A percentile compares a stretch with the other conserved stretches of the same genome.
Evolutionary conservation across 2,888 invertebrate genomes (phyloP).

Genomic region (Congeria kusceri): DNA sequence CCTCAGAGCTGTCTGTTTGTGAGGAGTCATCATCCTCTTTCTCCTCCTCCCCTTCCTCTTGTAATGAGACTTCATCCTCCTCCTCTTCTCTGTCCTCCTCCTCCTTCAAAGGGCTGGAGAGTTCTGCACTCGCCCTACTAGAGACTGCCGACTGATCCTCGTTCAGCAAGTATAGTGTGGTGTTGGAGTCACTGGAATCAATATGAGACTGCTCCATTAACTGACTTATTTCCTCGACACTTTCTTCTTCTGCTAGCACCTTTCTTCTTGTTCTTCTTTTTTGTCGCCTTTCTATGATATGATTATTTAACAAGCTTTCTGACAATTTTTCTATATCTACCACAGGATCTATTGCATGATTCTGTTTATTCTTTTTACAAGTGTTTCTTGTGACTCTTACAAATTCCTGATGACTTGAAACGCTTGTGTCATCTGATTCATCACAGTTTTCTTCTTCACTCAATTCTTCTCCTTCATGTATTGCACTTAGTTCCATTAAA

Average conservation of each 20-base stretch:
- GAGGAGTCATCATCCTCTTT: not conserved
- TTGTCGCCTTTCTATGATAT: slow-evolving; percentile 18
- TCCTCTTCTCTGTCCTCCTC: slow-evolving; percentile 1
- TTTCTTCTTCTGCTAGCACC: not conserved
- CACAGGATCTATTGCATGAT: not conserved
- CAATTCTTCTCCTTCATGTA: slow-evolving; percentile 41
- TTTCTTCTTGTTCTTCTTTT: slow-evolving; percentile 13
- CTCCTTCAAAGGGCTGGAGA: not conserved
- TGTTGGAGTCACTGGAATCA: slow-evolving; percentile 28
- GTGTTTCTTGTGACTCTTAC: slow-evolving; percentile 8
- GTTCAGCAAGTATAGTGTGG: slow-evolving; percentile 43
- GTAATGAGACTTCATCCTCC: too few relatives aligned
- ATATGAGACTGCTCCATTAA: slow-evolving; percentile 4
- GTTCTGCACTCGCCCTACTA: not conserved
- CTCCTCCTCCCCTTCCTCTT: slow-evolving; percentile 7
- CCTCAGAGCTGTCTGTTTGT: slow-evolving; percentile 10
- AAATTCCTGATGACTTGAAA: slow-evolving; percentile 9
- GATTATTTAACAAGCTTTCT: slow-evolving; percentile 35
- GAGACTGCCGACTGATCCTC: slow-evolving; percentile 9
- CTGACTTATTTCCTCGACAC: not conserved
- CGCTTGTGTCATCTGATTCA: slow-evolving; percentile 32
- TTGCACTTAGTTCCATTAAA: slow-evolving; percentile 25
- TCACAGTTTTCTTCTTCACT: slow-evolving; percentile 25
- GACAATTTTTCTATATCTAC: slow-evolving; percentile 27
- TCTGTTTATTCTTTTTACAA: slow-evolving; percentile 1